Evolutionary conservation across 2,888 invertebrate genomes (phyloP).

Genomic region (Tinea semifulvella): DNA sequence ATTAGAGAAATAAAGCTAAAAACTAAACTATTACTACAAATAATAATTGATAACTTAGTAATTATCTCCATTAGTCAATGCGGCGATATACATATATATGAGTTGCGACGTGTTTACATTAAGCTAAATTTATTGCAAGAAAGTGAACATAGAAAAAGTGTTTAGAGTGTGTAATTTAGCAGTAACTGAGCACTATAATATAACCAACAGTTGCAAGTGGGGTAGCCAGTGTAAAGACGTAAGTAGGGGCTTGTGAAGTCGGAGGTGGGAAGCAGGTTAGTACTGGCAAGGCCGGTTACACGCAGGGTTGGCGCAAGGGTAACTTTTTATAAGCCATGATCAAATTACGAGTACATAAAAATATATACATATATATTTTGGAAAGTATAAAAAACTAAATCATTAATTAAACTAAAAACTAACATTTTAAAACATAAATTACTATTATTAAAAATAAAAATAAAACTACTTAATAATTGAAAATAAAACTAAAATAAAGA

Average conservation of each 20-base stretch:
- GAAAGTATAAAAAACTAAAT: no score
- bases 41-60: background rate
- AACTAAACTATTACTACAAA: background rate
- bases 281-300: constrained; percentile 8
- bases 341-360: background rate
- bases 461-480: no score
- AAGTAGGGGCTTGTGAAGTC: background rate
- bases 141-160: no score
- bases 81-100: no score
- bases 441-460: no score
- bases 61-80: background rate
- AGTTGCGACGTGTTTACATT: no score
- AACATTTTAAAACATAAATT: no score
- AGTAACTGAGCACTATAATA: constrained; percentile 1
- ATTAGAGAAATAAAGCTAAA: no score
- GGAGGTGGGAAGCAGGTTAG: constrained; percentile 8
- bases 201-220: background rate
- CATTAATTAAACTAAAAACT: no score
- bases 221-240: background rate
- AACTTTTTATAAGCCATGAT: background rate
- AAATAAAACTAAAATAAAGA: no score
- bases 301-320: no score
- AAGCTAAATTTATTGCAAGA: no score
- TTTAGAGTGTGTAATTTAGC: background rate
- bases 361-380: background rate